Evolutionary conservation across 2,113 vertebrate genomes (phyloP).

Genomic region (Motacilla alba): DNA sequence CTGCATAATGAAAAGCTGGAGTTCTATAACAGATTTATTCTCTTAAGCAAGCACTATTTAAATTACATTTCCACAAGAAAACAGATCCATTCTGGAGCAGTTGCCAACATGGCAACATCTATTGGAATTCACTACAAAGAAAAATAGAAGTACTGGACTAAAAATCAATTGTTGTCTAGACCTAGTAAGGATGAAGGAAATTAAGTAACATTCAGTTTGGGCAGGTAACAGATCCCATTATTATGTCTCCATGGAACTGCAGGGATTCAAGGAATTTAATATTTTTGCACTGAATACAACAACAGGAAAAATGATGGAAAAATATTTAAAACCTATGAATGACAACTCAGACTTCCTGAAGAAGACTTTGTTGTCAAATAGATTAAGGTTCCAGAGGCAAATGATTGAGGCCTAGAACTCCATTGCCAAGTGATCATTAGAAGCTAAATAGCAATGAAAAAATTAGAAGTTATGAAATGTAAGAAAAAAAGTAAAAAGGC

Average conservation of each 20-base stretch:
- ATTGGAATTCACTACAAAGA: accelerated
- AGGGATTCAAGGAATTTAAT: background rate
- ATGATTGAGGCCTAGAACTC: background rate
- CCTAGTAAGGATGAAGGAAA: background rate
- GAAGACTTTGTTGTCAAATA: background rate
- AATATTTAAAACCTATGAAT: background rate
- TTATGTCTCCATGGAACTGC: background rate
- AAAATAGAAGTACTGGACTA: background rate
- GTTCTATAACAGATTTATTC: background rate
- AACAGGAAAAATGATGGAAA: background rate
- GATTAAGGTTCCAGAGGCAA: background rate
- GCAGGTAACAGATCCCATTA: background rate
- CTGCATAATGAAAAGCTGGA: background rate
- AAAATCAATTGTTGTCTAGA: background rate
- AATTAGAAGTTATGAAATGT: background rate
- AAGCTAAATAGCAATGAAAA: background rate
- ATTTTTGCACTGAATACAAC: background rate
- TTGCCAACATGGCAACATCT: background rate
- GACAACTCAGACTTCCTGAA: background rate
- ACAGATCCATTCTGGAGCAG: background rate
- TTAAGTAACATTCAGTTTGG: background rate
- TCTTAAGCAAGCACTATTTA: background rate
- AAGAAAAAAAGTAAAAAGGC: background rate
- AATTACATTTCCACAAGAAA: background rate
- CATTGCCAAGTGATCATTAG: background rate